phyloP scores from a whole-genome alignment of 2,888 invertebrate genomes.

The Aleiodes testaceus region DNA sequence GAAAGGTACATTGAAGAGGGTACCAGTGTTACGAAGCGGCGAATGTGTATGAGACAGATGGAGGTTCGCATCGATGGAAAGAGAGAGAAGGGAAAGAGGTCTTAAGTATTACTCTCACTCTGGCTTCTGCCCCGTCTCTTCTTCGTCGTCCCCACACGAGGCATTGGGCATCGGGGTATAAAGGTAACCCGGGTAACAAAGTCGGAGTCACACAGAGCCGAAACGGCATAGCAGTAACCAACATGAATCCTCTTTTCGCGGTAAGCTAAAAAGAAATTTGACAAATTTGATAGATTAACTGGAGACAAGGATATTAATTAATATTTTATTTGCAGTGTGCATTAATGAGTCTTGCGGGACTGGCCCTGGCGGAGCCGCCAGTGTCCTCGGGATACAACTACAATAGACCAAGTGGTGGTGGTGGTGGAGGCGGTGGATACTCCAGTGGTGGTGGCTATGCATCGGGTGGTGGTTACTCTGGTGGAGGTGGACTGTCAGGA shows the following conservation, averaged over 20 bases:
- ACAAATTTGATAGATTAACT: not conserved
- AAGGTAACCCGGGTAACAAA: slow-evolving; percentile 69
- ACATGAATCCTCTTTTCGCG: slow-evolving; percentile 73
- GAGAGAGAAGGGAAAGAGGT: slow-evolving; percentile 47
- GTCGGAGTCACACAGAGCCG: slow-evolving; percentile 71
- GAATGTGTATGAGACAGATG: slow-evolving; percentile 18
- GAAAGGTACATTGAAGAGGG: slow-evolving; percentile 20
- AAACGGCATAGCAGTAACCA: slow-evolving; percentile 72
- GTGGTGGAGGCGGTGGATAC: slow-evolving; percentile 70
- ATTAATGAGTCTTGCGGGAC: slow-evolving; percentile 86
- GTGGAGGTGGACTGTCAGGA: slow-evolving; percentile 72
- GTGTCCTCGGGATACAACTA: slow-evolving; percentile 70
- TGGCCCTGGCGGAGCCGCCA: slow-evolving; percentile 83
- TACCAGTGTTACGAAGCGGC: slow-evolving; percentile 5
- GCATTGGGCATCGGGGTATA: slow-evolving; percentile 68
- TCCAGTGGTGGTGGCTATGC: slow-evolving; percentile 58
- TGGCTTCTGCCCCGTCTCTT: slow-evolving; percentile 64
- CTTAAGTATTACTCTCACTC: slow-evolving; percentile 69
- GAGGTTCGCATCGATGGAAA: slow-evolving; percentile 35
- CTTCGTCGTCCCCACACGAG: slow-evolving; percentile 58
- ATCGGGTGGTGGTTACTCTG: slow-evolving; percentile 58
- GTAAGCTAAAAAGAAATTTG: slow-evolving; percentile 62
- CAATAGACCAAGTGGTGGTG: slow-evolving; percentile 78
- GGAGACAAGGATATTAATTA: slow-evolving; percentile 17
- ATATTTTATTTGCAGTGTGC: slow-evolving; percentile 80